phyloP scores from a whole-genome alignment of 2,888 invertebrate species.

The Cactoblastis cactorum region DNA sequence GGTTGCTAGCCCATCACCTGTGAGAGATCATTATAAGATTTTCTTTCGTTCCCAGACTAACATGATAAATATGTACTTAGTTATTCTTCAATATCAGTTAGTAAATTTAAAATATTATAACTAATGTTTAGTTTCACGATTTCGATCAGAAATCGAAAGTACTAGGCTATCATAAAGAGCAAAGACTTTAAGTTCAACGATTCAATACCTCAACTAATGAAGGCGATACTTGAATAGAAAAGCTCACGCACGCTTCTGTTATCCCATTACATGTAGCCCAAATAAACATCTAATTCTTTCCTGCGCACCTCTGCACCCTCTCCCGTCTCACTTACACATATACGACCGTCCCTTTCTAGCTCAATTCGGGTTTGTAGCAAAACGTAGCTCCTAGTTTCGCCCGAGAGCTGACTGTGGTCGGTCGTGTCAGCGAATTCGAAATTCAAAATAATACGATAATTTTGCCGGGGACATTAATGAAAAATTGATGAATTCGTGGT shows the following conservation, averaged over 20 bases:
- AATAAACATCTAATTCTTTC: slow-evolving; percentile 77
- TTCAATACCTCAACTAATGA: slow-evolving; percentile 34
- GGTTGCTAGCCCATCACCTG: too few species aligned
- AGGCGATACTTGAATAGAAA: slow-evolving; percentile 29
- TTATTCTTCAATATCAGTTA: too few species aligned
- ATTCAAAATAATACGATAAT: slow-evolving; percentile 36
- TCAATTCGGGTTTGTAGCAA: slow-evolving; percentile 53
- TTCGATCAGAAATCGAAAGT: slow-evolving; percentile 6
- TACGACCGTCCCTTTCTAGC: slow-evolving; percentile 40
- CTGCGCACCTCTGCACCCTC: slow-evolving; percentile 74
- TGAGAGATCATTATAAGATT: too few species aligned
- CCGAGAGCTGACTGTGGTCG: slow-evolving; percentile 47
- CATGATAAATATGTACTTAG: too few species aligned
- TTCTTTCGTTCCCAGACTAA: too few species aligned
- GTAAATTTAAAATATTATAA: too few species aligned
- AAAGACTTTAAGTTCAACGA: slow-evolving; percentile 4
- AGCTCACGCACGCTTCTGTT: slow-evolving; percentile 57
- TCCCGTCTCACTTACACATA: slow-evolving; percentile 40
- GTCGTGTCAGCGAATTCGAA: slow-evolving; percentile 36
- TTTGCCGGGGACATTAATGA: slow-evolving; percentile 63
- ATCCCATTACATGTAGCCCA: slow-evolving; percentile 69
- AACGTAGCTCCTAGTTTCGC: slow-evolving; percentile 61
- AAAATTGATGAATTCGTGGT: slow-evolving; percentile 55
- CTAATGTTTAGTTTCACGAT: too few species aligned
- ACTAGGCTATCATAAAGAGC: slow-evolving; percentile 24